Percentiles rank a stretch among this genome's conserved stretches.
phyloP scores from a whole-genome alignment of 2,797 vertebrate genomes.

The Cygnus olor region DNA sequence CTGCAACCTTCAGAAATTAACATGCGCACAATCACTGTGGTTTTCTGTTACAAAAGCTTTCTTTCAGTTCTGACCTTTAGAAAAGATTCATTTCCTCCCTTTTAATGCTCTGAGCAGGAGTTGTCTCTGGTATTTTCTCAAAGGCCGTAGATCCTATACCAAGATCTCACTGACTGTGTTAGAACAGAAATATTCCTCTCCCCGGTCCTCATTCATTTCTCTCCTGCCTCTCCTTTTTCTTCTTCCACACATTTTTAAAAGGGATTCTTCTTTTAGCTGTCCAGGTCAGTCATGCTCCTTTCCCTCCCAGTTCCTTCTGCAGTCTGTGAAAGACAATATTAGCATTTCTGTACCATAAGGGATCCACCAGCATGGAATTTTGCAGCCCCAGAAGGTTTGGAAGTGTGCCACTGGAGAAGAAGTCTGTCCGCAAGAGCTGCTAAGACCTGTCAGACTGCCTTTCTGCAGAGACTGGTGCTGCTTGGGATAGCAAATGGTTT shows the following conservation, averaged over 20 bases:
- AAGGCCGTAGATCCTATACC: background rate
- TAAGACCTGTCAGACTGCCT: constrained; percentile 44
- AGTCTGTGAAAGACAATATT: constrained; percentile 25
- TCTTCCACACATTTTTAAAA: background rate
- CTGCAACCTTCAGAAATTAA: background rate
- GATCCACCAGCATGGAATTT: constrained; percentile 21
- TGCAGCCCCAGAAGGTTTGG: constrained; percentile 49
- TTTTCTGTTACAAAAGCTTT: background rate
- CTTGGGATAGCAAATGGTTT: background rate
- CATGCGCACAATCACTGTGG: background rate
- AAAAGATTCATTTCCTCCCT: background rate
- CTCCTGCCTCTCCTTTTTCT: background rate
- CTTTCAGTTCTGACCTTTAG: background rate
- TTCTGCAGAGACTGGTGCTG: constrained; percentile 28
- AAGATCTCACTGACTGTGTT: background rate
- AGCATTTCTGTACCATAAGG: constrained; percentile 39
- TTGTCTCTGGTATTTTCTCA: background rate
- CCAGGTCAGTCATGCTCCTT: background rate
- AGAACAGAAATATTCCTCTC: background rate
- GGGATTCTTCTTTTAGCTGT: constrained; percentile 41
- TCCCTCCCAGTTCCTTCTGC: background rate
- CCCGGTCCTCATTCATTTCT: background rate
- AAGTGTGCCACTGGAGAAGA: constrained; percentile 39
- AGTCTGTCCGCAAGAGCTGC: constrained; percentile 17
- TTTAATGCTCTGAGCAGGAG: background rate